Evolutionary conservation across 2,888 invertebrate genomes (phyloP), one percentile per base, ranked within the genome.

Genomic region (Bellardia bayeri): DNA sequence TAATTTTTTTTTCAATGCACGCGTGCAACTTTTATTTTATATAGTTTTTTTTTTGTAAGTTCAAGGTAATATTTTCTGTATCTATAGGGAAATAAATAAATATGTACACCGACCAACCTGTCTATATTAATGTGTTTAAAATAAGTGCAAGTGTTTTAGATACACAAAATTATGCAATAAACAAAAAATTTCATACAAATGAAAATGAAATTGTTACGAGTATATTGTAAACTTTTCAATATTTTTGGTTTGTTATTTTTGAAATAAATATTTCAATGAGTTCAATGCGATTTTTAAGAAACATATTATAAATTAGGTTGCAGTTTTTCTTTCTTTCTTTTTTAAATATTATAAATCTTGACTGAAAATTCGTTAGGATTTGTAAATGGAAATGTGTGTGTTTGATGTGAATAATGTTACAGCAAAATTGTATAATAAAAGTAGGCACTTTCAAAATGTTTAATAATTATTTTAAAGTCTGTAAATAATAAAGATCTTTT

Each of bases 51-150:
- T 23, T 14, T 72, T 75, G 13, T 23, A 76, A 64, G 64, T 64
- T 76, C 75, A 76, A 76, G 76, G 76, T 23, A 14, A 76, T 23
- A 76, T 16, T 74, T 40, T 58, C 23, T 42, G 33, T 61, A 23
- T 66, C 23, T 54, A 30, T 33, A 63, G 33, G 33, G 63, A 75
- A 75, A 37, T 63, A 63, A 6, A 51, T n/a, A 75, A 75, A 37
- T 63, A 63, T 2, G n/a, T n/a, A 6, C 14, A 51, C 0, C 49
- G 30, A 45, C 11, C 5, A 4, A 8, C 7, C 6, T 51, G 51
- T 51, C 13, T 51, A n/a, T 51, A 51, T 13, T 14, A n/a, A 3
- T 51, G 7, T 5, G n/a, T 63, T 37, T 16, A n/a, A 37, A 23
- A n/a, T 30, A 58, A 14, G 11, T 23, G 74, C n/a, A 45, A 61